A percentile compares a stretch with the other conserved stretches of the same genome.
These are phyloP conservation scores for Poliocrania exsul DNA, from an alignment of 2,797 vertebrate genomes.

Conservation along the genomic window DNA sequence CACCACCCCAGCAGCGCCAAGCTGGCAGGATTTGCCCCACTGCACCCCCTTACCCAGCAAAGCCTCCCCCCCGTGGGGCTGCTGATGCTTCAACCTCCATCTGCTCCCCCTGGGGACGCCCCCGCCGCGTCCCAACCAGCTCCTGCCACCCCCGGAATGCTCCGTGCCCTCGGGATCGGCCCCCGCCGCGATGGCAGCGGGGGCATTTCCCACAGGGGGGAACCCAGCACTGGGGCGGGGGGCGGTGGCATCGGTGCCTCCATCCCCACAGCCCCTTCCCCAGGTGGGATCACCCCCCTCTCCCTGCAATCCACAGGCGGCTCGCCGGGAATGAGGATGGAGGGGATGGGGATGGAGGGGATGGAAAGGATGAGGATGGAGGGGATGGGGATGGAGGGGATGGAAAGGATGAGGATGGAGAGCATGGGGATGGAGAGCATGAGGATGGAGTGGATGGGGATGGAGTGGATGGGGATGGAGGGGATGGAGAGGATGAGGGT, in stretches of 20 bases:
- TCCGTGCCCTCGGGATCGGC: background rate
- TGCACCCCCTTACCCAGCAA: background rate
- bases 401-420: too few relatives aligned
- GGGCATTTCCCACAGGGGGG: background rate
- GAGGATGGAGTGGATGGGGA: too few relatives aligned
- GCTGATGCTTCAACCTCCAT: background rate
- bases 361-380: background rate
- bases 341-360: background rate
- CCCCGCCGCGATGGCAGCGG: fast-evolving
- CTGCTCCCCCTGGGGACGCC: background rate
- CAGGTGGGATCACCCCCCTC: background rate
- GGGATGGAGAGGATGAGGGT: too few relatives aligned
- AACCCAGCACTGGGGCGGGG: background rate
- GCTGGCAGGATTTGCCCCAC: background rate
- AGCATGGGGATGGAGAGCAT: too few relatives aligned
- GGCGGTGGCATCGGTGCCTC: background rate
- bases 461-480: too few relatives aligned
- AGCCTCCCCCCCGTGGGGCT: background rate
- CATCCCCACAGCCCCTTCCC: background rate
- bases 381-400: too few relatives aligned
- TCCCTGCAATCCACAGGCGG: fast-evolving
- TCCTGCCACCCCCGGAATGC: background rate
- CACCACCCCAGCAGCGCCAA: background rate
- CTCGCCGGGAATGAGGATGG: background rate
- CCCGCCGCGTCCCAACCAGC: background rate